These are phyloP conservation scores for Odontocolon sp. DNA, from an alignment of 2,888 invertebrate species.

Conservation along the genomic window DNA sequence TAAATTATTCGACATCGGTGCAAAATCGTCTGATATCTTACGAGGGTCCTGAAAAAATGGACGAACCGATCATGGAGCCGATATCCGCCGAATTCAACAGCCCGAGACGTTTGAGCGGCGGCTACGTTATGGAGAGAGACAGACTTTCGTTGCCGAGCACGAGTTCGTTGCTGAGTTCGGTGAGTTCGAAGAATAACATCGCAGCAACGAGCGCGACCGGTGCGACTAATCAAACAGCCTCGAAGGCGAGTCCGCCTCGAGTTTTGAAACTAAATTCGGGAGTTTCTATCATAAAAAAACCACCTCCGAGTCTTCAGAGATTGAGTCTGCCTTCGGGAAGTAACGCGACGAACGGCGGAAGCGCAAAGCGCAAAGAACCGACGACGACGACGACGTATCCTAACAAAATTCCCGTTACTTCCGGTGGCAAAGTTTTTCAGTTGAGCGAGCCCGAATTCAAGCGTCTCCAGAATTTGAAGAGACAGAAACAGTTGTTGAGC, in stretches of 20 bases:
- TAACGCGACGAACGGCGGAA: slow-evolving; percentile 42
- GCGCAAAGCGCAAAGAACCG: slow-evolving; percentile 77
- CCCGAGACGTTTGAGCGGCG: slow-evolving; percentile 76
- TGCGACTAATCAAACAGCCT: too few relatives aligned
- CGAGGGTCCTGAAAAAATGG: slow-evolving; percentile 82
- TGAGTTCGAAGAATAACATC: slow-evolving; percentile 25
- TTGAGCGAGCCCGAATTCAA: slow-evolving; percentile 91
- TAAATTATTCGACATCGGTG: slow-evolving; percentile 90
- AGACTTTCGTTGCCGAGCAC: slow-evolving; percentile 65
- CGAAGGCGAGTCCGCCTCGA: slow-evolving; percentile 63
- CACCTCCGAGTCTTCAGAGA: slow-evolving; percentile 77
- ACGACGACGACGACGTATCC: slow-evolving; percentile 81
- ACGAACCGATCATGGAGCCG: slow-evolving; percentile 76
- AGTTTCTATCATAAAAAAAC: slow-evolving; percentile 79
- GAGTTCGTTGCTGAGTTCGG: slow-evolving; percentile 54
- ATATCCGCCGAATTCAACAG: slow-evolving; percentile 72
- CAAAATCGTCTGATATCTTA: slow-evolving; percentile 90
- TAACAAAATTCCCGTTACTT: slow-evolving; percentile 83
- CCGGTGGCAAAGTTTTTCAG: slow-evolving; percentile 90
- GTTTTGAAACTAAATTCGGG: slow-evolving; percentile 75
- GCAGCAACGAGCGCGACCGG: neutral
- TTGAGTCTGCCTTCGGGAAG: slow-evolving; percentile 70
- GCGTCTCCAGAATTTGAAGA: slow-evolving; percentile 83
- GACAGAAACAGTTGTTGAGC: slow-evolving; percentile 81
- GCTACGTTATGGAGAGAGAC: slow-evolving; percentile 75